phyloP scores from a whole-genome alignment of 2,797 vertebrate genomes.

The Epinephelus awoara region DNA sequence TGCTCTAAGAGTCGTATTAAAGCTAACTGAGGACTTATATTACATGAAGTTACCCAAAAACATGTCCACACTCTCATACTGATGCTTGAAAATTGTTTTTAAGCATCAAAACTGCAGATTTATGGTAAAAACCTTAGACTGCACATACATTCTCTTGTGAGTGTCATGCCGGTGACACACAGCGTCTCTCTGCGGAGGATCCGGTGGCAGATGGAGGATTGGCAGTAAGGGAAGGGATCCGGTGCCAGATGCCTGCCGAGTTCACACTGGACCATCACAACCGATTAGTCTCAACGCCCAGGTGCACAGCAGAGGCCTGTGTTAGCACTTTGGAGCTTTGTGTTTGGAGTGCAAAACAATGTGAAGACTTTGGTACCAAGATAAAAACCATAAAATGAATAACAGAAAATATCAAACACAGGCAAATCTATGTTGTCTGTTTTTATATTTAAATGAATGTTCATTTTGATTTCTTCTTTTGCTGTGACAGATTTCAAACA shows the following conservation, averaged over 20 bases:
- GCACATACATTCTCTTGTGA: not conserved
- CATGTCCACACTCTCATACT: too few species aligned
- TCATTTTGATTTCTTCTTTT: not conserved
- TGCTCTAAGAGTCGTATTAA: not conserved
- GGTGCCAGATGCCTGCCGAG: slow-evolving; percentile 76
- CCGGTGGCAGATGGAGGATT: slow-evolving; percentile 82
- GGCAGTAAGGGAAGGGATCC: slow-evolving; percentile 32
- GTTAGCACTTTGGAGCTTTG: slow-evolving; percentile 57
- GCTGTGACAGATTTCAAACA: not conserved
- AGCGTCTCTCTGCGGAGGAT: slow-evolving; percentile 58
- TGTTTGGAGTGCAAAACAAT: slow-evolving; percentile 38
- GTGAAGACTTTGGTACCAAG: slow-evolving; percentile 15
- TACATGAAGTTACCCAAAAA: not conserved
- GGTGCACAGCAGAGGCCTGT: slow-evolving; percentile 67
- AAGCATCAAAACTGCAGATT: not conserved
- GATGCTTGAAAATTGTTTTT: not conserved
- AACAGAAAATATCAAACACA: not conserved
- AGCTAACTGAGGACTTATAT: not conserved
- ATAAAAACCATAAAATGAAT: not conserved
- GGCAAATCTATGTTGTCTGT: too few species aligned
- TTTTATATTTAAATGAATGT: too few species aligned
- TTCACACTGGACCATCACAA: slow-evolving; percentile 65
- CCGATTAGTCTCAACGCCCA: slow-evolving; percentile 64
- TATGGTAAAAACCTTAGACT: not conserved
- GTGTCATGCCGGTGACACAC: slow-evolving; percentile 5